Percentiles rank a stretch among this genome's conserved stretches.
Conservation (phyloP, 2,797 vertebrate species). For the Lepilemur septentrionalis region DNA sequence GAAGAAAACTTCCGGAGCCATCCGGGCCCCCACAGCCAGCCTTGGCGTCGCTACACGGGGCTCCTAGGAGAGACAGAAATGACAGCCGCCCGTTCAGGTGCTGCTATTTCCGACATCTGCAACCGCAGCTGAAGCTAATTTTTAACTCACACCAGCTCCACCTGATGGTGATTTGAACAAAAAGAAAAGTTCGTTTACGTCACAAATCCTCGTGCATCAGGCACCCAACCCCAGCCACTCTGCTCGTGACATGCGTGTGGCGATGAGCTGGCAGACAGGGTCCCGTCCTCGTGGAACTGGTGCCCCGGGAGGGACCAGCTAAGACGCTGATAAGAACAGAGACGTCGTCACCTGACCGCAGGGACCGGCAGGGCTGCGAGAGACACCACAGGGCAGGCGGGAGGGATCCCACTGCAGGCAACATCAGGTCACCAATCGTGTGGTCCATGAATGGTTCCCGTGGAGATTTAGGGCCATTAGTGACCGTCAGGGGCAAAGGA, state of each 20-base stretch:
- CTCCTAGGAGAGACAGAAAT: neutral
- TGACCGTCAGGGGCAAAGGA: too few species aligned
- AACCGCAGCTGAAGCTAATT: neutral
- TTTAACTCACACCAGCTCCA: neutral
- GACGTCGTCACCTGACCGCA: rapidly evolving
- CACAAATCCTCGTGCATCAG: neutral
- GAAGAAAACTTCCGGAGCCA: neutral
- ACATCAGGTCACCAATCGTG: neutral
- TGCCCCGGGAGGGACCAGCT: neutral
- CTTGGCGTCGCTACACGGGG: neutral
- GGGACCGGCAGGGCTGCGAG: neutral
- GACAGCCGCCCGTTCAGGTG: neutral
- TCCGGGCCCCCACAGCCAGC: neutral
- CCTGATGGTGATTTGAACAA: too few species aligned
- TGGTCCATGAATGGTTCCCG: neutral
- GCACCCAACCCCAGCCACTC: too few species aligned
- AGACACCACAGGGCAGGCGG: too few species aligned
- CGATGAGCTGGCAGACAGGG: rapidly evolving
- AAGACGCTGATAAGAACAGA: too few species aligned
- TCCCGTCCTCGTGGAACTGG: neutral
- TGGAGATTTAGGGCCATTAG: neutral
- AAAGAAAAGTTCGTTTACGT: neutral
- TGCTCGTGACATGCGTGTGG: rapidly evolving
- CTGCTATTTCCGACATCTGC: neutral
- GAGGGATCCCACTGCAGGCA: neutral